Conservation (phyloP, 1,140 invertebrate species). For the Drosophila pachea region DNA sequence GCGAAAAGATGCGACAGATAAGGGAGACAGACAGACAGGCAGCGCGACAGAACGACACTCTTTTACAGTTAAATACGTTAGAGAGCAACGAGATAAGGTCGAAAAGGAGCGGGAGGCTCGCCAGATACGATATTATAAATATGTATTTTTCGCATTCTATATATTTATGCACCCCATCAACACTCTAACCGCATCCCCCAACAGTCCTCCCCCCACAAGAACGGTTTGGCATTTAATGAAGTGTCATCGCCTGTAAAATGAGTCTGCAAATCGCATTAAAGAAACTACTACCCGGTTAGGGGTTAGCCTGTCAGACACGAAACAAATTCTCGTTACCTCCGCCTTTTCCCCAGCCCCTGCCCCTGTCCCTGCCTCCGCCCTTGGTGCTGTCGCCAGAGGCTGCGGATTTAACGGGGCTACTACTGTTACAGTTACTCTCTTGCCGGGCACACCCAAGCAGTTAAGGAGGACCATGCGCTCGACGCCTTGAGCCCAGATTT, state of each 20-base stretch:
- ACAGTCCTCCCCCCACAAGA: constrained; percentile 19
- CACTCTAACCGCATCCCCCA: constrained; percentile 21
- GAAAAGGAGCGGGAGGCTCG: constrained; percentile 39
- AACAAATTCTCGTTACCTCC: constrained; percentile 18
- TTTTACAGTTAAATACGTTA: constrained; percentile 47
- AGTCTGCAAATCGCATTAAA: constrained; percentile 77
- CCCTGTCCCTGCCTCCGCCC: constrained; percentile 8
- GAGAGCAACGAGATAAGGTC: constrained; percentile 52
- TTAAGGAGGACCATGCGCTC: constrained; percentile 9
- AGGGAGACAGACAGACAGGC: neutral
- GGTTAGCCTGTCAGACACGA: constrained; percentile 65
- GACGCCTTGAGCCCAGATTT: constrained; percentile 16
- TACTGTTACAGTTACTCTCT: constrained; percentile 15
- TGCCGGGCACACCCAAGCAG: constrained; percentile 5
- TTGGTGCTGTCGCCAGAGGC: constrained; percentile 35
- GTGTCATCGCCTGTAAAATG: constrained; percentile 78
- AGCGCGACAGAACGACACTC: constrained; percentile 15
- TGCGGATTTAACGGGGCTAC: constrained; percentile 2
- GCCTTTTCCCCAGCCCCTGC: neutral
- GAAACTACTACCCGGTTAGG: constrained; percentile 61
- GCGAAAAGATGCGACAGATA: constrained; percentile 8
- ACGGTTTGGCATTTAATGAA: constrained; percentile 69
- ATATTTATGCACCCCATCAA: constrained; percentile 68
- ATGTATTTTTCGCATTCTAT: constrained; percentile 67
- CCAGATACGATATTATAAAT: constrained; percentile 65